Conservation (phyloP, 2,888 invertebrate genomes). For the Diachrysia chrysitis region DNA sequence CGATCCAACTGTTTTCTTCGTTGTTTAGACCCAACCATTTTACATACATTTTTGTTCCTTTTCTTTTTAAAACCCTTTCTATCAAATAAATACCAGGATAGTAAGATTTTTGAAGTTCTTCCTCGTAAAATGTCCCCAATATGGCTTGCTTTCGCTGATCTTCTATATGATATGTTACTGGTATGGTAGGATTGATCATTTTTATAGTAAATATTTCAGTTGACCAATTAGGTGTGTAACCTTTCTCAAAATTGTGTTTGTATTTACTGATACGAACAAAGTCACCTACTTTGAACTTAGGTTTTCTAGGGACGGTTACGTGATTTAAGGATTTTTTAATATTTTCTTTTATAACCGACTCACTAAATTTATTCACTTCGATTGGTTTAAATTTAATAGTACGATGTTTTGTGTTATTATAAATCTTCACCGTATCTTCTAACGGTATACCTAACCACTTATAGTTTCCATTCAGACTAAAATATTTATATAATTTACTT, state of each 20-base stretch:
- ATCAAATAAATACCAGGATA: slow-evolving; percentile 30
- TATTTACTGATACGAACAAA: slow-evolving; percentile 44
- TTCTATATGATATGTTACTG: slow-evolving; percentile 38
- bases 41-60: slow-evolving; percentile 22
- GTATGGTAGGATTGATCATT: slow-evolving; percentile 37
- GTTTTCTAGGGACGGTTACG: too few relatives aligned
- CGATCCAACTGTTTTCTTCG: slow-evolving; percentile 37
- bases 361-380: slow-evolving; percentile 19
- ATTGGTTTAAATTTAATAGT: slow-evolving; percentile 23
- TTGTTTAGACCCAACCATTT: slow-evolving; percentile 36
- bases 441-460: slow-evolving; percentile 15
- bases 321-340: background rate
- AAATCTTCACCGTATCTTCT: background rate
- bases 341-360: slow-evolving; percentile 9
- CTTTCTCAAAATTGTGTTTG: slow-evolving; percentile 36
- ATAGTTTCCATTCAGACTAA: slow-evolving; percentile 21
- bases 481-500: slow-evolving; percentile 13
- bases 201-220: slow-evolving; percentile 49
- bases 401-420: slow-evolving; percentile 26
- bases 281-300: slow-evolving; percentile 13
- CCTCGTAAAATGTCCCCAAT: slow-evolving; percentile 35
- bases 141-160: slow-evolving; percentile 28
- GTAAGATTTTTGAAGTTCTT: slow-evolving; percentile 41
- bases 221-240: slow-evolving; percentile 45
- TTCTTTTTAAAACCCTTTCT: slow-evolving; percentile 28